These are phyloP conservation scores for Mesoligia furuncula DNA, from an alignment of 2,888 invertebrate genomes.

Conservation along the genomic window DNA sequence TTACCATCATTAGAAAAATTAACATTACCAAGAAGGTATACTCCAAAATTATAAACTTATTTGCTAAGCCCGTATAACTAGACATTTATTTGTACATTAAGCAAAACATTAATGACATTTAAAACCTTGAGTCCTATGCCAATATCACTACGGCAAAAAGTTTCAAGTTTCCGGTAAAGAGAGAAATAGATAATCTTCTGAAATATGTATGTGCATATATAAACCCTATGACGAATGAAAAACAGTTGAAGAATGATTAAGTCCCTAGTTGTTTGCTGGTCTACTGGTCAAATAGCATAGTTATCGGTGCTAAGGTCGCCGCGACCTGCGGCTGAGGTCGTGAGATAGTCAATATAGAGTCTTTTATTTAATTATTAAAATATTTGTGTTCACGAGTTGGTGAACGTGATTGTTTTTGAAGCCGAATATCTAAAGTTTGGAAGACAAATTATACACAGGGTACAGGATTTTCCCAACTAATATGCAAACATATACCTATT, in stretches of 20 bases:
- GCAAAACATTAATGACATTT: slow-evolving; percentile 13
- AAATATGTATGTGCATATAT: not conserved
- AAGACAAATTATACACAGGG: slow-evolving; percentile 19
- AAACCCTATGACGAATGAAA: not conserved
- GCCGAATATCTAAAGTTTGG: slow-evolving; percentile 7
- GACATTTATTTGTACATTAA: slow-evolving; percentile 38
- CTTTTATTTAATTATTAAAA: slow-evolving; percentile 60
- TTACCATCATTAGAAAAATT: not conserved
- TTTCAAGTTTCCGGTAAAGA: not conserved
- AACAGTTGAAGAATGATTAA: slow-evolving; percentile 25
- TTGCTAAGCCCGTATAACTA: not conserved
- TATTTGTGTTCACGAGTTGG: slow-evolving; percentile 20
- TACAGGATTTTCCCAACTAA: not conserved
- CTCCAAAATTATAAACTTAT: slow-evolving; percentile 5
- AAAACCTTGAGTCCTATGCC: slow-evolving; percentile 27
- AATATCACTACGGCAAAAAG: not conserved
- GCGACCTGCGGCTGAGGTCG: slow-evolving; percentile 59
- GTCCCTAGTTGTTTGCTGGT: slow-evolving; percentile 48
- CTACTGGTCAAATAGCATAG: slow-evolving; percentile 61
- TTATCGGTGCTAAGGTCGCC: slow-evolving; percentile 69
- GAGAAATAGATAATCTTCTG: not conserved
- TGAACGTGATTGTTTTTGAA: slow-evolving; percentile 24
- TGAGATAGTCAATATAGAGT: slow-evolving; percentile 58
- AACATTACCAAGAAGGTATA: not conserved
- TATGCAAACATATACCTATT: not conserved